A percentile compares a stretch with the other conserved stretches of the same genome.
Evolutionary conservation across 2,888 invertebrate species (phyloP).

Genomic region (Nycteola revayana): DNA sequence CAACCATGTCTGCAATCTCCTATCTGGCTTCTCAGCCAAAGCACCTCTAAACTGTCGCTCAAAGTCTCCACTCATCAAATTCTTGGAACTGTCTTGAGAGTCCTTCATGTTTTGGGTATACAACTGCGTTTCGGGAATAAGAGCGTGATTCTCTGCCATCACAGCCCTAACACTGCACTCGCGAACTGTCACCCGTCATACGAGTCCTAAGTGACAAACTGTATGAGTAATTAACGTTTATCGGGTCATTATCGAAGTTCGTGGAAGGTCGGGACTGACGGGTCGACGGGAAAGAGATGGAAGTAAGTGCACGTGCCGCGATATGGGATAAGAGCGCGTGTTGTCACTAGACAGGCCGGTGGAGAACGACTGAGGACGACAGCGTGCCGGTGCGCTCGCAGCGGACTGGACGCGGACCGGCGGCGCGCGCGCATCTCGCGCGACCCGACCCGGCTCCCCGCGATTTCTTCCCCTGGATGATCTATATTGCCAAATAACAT

Average conservation of each 20-base stretch:
- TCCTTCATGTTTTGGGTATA: slow-evolving; percentile 66
- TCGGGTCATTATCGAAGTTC: slow-evolving; percentile 61
- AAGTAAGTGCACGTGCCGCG: slow-evolving; percentile 41
- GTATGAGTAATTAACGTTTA: slow-evolving; percentile 48
- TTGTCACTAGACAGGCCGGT: slow-evolving; percentile 43
- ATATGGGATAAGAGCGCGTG: slow-evolving; percentile 43
- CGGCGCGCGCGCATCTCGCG: slow-evolving; percentile 30
- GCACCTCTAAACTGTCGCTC: slow-evolving; percentile 61
- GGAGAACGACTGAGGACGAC: slow-evolving; percentile 47
- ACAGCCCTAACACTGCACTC: slow-evolving; percentile 56
- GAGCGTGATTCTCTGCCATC: slow-evolving; percentile 70
- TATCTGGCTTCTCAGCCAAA: slow-evolving; percentile 46
- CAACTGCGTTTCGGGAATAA: slow-evolving; percentile 62
- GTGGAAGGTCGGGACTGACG: slow-evolving; percentile 47
- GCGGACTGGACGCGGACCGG: slow-evolving; percentile 29
- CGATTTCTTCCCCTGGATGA: slow-evolving; percentile 20
- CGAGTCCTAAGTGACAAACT: slow-evolving; percentile 34
- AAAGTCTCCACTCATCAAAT: slow-evolving; percentile 71
- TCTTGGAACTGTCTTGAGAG: slow-evolving; percentile 67
- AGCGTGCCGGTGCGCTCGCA: slow-evolving; percentile 28
- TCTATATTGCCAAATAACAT: slow-evolving; percentile 30
- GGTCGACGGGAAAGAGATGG: slow-evolving; percentile 32
- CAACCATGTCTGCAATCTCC: slow-evolving; percentile 47
- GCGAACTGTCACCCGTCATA: slow-evolving; percentile 40
- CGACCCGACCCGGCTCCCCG: slow-evolving; percentile 10